phyloP scores from a whole-genome alignment of 2,113 vertebrate species.

The Etheostoma cragini region DNA sequence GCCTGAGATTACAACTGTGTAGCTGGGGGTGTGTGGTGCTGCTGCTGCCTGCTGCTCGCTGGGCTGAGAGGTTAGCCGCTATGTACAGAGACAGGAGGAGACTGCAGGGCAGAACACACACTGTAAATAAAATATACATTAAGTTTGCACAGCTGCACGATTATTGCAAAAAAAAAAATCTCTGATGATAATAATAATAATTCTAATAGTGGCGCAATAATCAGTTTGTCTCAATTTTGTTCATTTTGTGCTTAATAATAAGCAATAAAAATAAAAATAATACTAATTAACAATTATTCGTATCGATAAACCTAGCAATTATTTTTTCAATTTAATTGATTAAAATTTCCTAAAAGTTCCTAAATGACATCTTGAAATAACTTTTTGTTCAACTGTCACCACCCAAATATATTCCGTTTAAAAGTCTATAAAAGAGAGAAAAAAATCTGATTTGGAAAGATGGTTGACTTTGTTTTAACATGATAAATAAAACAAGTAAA shows the following conservation, averaged over 20 bases:
- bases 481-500: background rate
- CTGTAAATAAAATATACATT: background rate
- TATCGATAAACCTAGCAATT: background rate
- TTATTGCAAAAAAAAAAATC: background rate
- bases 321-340: background rate
- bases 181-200: too few species aligned
- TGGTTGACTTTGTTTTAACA: too few species aligned
- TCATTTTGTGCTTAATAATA: background rate
- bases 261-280: background rate
- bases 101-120: constrained; percentile 5
- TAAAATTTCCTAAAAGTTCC: too few species aligned
- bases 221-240: background rate
- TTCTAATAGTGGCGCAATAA: background rate
- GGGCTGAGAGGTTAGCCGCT: constrained; percentile 36
- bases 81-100: constrained; percentile 10
- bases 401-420: background rate
- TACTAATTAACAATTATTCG: background rate
- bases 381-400: too few species aligned
- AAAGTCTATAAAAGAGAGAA: background rate
- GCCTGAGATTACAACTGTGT: constrained; percentile 24
- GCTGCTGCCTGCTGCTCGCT: constrained; percentile 1
- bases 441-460: too few species aligned
- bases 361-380: background rate
- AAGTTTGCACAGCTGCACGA: background rate
- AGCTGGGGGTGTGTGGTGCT: constrained; percentile 5